Evolutionary conservation across 53 echinoderm and acorn worm genomes (phyloP).

Genomic region (Holothuria scabra): DNA sequence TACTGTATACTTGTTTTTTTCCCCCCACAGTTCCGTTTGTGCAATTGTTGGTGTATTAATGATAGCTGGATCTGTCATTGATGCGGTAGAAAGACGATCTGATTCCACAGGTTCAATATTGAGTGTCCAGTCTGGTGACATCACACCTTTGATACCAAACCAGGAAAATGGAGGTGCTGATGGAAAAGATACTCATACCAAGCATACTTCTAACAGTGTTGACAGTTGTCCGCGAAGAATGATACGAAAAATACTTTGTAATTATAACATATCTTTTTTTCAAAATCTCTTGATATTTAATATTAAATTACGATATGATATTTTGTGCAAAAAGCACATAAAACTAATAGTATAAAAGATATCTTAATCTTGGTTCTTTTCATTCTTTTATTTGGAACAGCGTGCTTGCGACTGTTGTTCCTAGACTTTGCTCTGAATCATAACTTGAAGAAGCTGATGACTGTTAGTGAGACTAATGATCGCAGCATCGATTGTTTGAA

Average conservation of each 20-base stretch:
- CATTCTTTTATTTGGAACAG: neutral
- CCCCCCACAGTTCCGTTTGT: neutral
- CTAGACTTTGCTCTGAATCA: conserved; percentile 85
- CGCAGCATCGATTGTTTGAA: conserved; percentile 75
- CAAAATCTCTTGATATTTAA: no score
- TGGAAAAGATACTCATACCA: neutral
- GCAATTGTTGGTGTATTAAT: conserved; percentile 12
- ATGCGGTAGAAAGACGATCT: neutral
- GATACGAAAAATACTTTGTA: neutral
- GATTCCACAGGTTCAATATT: neutral
- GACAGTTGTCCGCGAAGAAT: neutral
- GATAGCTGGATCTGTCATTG: conserved; percentile 10
- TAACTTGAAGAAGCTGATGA: conserved; percentile 78
- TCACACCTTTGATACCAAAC: conserved; percentile 1
- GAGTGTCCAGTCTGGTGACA: conserved; percentile 36
- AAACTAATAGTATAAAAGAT: no score
- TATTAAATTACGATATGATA: no score
- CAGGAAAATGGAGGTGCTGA: neutral
- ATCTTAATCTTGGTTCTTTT: no score
- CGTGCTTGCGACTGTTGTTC: conserved; percentile 56
- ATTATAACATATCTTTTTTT: neutral
- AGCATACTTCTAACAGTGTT: no score
- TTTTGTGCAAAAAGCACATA: no score
- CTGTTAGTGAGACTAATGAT: conserved; percentile 58
- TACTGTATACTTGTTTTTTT: neutral